Conservation (phyloP, 2,797 vertebrate genomes). For the Synanceia verrucosa region DNA sequence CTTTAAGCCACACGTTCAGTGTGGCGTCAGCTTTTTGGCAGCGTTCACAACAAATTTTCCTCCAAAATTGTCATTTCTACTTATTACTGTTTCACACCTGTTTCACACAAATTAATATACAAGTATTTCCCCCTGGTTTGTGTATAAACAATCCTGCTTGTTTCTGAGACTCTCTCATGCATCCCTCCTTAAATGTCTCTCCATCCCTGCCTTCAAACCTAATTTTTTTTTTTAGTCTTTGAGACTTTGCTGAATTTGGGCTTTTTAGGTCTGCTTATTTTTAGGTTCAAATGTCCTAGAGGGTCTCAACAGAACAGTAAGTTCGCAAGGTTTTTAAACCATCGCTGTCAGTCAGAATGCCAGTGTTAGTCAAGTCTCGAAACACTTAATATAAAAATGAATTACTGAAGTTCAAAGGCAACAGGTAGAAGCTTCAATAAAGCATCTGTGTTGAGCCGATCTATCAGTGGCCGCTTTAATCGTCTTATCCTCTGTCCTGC, state of each 20-base stretch:
- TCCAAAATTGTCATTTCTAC: no score
- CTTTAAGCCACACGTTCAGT: no score
- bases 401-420: constrained; percentile 14
- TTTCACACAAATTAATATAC: no score
- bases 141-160: not conserved
- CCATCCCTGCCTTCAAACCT: constrained; percentile 16
- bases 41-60: no score
- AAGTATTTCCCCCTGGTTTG: not conserved
- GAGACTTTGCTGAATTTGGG: constrained; percentile 3
- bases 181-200: not conserved
- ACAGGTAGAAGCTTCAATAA: not conserved
- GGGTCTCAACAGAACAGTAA: not conserved
- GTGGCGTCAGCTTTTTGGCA: no score
- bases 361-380: not conserved
- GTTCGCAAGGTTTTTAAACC: not conserved
- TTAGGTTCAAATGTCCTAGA: constrained; percentile 12
- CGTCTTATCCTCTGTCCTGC: constrained; percentile 1
- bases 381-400: not conserved
- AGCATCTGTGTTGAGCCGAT: not conserved
- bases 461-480: constrained; percentile 4
- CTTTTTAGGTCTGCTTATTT: constrained; percentile 35
- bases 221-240: not conserved
- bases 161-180: not conserved
- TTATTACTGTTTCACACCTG: no score
- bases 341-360: not conserved